Evolutionary conservation across 2,113 vertebrate genomes (phyloP).

Genomic region (Patagioenas fasciata): DNA sequence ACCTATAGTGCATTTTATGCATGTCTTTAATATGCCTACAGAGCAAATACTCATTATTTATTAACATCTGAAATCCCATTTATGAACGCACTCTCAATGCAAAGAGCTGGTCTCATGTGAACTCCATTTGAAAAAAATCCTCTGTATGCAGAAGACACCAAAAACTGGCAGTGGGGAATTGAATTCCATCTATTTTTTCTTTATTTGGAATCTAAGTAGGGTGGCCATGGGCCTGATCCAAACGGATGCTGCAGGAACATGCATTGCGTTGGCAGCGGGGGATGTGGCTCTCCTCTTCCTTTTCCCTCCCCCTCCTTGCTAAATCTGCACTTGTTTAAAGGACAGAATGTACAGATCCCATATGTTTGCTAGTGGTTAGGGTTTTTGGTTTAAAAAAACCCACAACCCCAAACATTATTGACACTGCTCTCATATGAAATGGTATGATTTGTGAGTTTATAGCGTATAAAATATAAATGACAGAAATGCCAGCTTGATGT

Average conservation of each 20-base stretch:
- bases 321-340: constrained; percentile 70
- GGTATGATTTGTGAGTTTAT: neutral
- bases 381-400: neutral
- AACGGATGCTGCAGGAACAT: constrained; percentile 38
- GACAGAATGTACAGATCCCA: constrained; percentile 59
- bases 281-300: constrained; percentile 18
- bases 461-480: neutral
- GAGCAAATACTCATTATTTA: neutral
- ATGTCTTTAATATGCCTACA: neutral
- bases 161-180: neutral
- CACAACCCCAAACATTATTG: neutral
- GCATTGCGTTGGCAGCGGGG: constrained; percentile 47
- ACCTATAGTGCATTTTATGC: neutral
- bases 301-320: constrained; percentile 62
- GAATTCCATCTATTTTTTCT: constrained; percentile 1
- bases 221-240: constrained; percentile 26
- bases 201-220: constrained; percentile 14
- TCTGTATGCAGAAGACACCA: neutral
- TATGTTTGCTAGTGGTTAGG: constrained; percentile 31
- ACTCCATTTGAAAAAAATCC: neutral
- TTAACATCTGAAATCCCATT: neutral
- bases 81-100: neutral
- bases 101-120: neutral
- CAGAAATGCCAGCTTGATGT: constrained; percentile 22
- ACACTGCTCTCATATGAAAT: neutral